phyloP scores from a whole-genome alignment of 2,113 vertebrate species.

The Corythornis cristatus region DNA sequence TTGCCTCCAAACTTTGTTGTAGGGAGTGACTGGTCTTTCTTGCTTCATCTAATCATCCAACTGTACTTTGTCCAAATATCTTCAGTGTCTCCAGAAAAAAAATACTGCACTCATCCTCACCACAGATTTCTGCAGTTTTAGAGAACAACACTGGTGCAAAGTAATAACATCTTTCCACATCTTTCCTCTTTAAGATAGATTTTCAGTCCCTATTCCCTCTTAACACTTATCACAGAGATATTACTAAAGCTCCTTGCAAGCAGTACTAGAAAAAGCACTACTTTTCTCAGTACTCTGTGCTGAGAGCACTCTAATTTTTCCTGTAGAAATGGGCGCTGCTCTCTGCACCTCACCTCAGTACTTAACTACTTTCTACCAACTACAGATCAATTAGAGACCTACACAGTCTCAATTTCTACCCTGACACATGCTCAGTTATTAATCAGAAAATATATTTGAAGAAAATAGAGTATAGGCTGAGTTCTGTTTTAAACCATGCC shows the following conservation, averaged over 20 bases:
- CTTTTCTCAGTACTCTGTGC: not conserved
- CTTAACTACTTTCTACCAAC: not conserved
- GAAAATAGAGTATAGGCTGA: not conserved
- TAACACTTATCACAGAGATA: not conserved
- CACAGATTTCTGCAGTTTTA: not conserved
- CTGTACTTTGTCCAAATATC: too few species aligned
- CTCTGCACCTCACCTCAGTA: not conserved
- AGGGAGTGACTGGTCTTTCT: not conserved
- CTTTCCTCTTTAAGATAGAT: not conserved
- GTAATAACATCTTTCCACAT: not conserved
- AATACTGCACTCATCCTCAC: not conserved
- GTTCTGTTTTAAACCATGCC: not conserved
- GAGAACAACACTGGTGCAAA: not conserved
- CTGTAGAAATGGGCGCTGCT: not conserved
- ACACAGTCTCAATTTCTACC: not conserved
- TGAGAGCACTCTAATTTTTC: not conserved
- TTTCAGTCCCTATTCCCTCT: not conserved
- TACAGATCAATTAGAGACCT: not conserved
- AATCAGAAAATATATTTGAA: not conserved
- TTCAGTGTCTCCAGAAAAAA: not conserved
- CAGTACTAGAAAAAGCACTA: not conserved
- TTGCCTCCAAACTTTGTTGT: not conserved
- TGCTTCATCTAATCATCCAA: not conserved
- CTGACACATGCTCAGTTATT: not conserved
- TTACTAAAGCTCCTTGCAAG: not conserved